Evolutionary conservation across 2,113 vertebrate genomes (phyloP), one percentile per base, ranked within the genome.

Genomic region (Oxyura jamaicensis): DNA sequence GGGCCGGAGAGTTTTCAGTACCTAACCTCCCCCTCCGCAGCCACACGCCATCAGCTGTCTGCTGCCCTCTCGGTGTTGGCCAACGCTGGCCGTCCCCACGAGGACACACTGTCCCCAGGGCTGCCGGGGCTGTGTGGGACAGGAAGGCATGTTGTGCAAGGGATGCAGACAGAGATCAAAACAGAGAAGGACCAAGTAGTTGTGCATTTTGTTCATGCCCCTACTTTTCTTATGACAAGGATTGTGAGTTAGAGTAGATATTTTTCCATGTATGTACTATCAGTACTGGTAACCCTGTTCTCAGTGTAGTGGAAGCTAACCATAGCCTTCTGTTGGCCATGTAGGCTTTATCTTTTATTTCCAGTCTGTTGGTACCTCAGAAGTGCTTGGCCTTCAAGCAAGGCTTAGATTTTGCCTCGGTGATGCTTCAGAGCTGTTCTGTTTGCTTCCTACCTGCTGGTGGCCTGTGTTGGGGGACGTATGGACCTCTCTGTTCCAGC

Each of bases 181-280:
- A 67, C 2, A 0, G 21, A 44, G 83, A 26, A 60, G 39, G 1
- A 1, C 23, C 22, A 3, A 6, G 68, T 28, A 0, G 39, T 7
- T 28, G 44, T 41, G 65, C 42, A 2, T 4, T 50, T 16, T 39
- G 6, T 79, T 41, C 0, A 4, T 35, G 84, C 52, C 74, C 33
- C n/a, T 11, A 1, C 6, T 36, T 75, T 46, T 20, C 68, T 42
- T 12, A 5, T 13, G 48, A 14, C 4, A n/a, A 6, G 28, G 62
- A 1, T 59, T 11, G 16, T 19, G 33, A 1, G 4, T 3, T 33
- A 12, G 12, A 31, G 36, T 0, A 2, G 81, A 1, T 15, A 21
- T 10, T 60, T 46, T 29, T 11, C 35, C 21, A 0, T 1, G 14
- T 6, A 3, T 2, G 69, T 31, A 20, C 41, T 35, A 8, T 20